Percentiles rank a stretch among this genome's conserved stretches.
Conservation (phyloP, 2,113 vertebrate genomes). For the Rynchops niger region DNA sequence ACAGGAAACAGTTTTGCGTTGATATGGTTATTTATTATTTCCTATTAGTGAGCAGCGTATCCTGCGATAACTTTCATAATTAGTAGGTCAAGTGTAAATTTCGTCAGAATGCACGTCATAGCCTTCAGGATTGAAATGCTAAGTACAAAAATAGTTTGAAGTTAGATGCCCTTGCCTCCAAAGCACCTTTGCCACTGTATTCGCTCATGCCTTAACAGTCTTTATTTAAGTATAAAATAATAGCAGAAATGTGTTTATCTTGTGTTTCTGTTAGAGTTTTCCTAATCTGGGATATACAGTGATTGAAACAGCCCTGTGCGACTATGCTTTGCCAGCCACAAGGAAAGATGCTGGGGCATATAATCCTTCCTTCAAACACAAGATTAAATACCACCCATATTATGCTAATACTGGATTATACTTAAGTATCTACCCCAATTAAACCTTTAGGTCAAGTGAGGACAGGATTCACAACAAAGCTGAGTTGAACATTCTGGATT, state of each 20-base stretch:
- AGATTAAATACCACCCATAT: not conserved
- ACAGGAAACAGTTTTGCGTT: slow-evolving; percentile 66
- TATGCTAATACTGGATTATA: not conserved
- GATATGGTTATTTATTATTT: slow-evolving; percentile 72
- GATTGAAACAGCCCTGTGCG: not conserved
- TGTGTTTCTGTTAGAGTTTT: not conserved
- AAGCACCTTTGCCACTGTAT: not conserved
- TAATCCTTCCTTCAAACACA: not conserved
- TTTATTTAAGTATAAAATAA: not conserved
- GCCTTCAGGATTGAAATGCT: not conserved
- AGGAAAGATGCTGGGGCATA: not conserved
- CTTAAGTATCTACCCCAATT: not conserved
- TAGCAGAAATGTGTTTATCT: not conserved
- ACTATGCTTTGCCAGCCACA: not conserved
- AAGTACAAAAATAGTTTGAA: not conserved
- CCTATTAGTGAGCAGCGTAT: slow-evolving; percentile 59
- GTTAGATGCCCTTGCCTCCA: not conserved
- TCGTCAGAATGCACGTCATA: not conserved
- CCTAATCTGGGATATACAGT: not conserved
- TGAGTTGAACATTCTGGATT: not conserved
- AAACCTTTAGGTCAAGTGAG: not conserved
- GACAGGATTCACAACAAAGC: not conserved
- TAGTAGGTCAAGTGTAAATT: slow-evolving; percentile 10
- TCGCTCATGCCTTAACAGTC: not conserved
- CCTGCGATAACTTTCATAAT: slow-evolving; percentile 51